A percentile compares a stretch with the other conserved stretches of the same genome.
Conservation (phyloP, 2,888 invertebrate species). For the Drosophila greeni region DNA sequence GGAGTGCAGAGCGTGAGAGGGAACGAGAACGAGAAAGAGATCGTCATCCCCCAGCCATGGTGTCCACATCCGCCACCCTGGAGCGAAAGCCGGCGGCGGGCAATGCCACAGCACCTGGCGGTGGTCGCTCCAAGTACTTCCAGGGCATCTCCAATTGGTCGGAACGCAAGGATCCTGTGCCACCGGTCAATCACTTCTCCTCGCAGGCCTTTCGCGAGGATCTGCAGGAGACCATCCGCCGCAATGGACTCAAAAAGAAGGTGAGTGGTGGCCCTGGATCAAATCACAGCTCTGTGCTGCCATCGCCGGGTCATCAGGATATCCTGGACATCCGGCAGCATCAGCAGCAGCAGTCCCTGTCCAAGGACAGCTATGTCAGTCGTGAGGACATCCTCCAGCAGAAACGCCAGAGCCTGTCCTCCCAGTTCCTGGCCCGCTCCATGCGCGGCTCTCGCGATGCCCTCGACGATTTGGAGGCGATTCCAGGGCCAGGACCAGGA, state of each 20-base stretch:
- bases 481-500: conserved; percentile 66
- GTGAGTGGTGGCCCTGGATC: conserved; percentile 51
- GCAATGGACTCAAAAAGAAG: conserved; percentile 74
- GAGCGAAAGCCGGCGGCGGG: conserved; percentile 67
- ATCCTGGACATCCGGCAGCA: neutral
- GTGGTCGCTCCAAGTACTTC: conserved; percentile 80
- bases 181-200: conserved; percentile 74
- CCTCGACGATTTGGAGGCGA: conserved; percentile 75
- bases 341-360: neutral
- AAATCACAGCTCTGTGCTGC: conserved; percentile 13
- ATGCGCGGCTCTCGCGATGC: conserved; percentile 76
- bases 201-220: conserved; percentile 79
- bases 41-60: conserved; percentile 21
- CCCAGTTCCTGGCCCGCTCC: conserved; percentile 74
- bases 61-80: conserved; percentile 62
- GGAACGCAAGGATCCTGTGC: conserved; percentile 38
- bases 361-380: conserved; percentile 75
- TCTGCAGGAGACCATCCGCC: conserved; percentile 77
- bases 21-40: conserved; percentile 35
- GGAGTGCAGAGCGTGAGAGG: conserved; percentile 63
- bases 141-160: conserved; percentile 89
- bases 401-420: conserved; percentile 76
- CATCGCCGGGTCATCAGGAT: neutral
- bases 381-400: conserved; percentile 78
- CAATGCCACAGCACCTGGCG: conserved; percentile 51